These are phyloP conservation scores for Aphyosemion australe DNA, from an alignment of 2,113 vertebrate species.

Conservation along the genomic window DNA sequence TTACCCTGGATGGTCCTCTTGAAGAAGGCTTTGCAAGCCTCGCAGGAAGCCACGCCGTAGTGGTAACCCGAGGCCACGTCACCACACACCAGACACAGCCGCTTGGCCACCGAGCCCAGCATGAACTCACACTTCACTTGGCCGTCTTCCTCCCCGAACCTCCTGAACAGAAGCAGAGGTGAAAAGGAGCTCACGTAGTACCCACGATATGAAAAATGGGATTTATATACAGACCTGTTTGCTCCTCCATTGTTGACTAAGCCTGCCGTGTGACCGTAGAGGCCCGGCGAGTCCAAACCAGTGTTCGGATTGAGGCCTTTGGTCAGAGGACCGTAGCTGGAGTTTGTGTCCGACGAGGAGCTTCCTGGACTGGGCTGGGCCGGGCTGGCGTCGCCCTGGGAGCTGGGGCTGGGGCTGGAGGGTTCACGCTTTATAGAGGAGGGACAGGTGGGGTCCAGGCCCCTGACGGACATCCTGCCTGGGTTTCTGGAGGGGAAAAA, in stretches of 20 bases:
- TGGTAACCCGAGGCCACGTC: conserved; percentile 80
- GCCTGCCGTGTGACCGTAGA: conserved; percentile 72
- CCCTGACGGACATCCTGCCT: conserved; percentile 97
- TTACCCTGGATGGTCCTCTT: conserved; percentile 82
- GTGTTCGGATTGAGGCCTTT: conserved; percentile 87
- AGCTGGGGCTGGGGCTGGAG: conserved; percentile 94
- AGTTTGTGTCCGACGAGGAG: conserved; percentile 94
- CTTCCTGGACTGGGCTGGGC: conserved; percentile 94
- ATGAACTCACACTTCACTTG: conserved; percentile 84
- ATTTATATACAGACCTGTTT: conserved; percentile 56
- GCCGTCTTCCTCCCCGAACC: conserved; percentile 66
- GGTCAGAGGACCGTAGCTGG: conserved; percentile 90
- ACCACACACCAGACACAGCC: conserved; percentile 78
- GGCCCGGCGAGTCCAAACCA: conserved; percentile 87
- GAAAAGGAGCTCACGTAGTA: background rate
- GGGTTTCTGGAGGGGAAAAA: conserved; percentile 81
- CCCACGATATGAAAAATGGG: background rate
- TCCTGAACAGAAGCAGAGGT: conserved; percentile 28
- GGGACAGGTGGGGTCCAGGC: conserved; percentile 92
- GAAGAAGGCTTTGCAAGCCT: conserved; percentile 82
- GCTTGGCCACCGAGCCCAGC: conserved; percentile 85
- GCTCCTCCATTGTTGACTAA: conserved; percentile 45
- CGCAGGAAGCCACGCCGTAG: conserved; percentile 80
- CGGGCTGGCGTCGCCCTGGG: conserved; percentile 90
- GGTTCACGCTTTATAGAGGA: conserved; percentile 97